Conservation (phyloP, 1,140 invertebrate genomes). For the Bombus pascuorum region DNA sequence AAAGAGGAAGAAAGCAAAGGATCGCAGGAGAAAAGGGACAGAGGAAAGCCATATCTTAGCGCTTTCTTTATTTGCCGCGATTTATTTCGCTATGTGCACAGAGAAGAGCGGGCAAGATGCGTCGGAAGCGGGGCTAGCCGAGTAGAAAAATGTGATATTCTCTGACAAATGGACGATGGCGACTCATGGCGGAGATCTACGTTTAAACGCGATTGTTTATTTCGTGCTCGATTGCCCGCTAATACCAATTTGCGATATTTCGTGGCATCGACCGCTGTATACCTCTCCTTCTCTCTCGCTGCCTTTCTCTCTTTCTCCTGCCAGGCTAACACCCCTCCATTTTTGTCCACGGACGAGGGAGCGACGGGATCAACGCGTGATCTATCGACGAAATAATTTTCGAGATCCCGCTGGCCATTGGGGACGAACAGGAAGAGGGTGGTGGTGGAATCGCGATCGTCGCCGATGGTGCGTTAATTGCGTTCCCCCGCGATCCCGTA, state of each 20-base stretch:
- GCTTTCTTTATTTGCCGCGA: constrained; percentile 68
- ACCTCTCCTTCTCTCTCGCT: not conserved
- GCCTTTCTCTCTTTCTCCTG: not conserved
- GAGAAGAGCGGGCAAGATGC: not conserved
- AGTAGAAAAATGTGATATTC: constrained; percentile 70
- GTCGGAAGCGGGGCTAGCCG: constrained; percentile 32
- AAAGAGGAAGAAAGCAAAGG: not conserved
- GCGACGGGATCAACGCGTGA: constrained; percentile 16
- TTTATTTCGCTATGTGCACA: constrained; percentile 61
- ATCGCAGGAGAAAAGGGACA: not conserved
- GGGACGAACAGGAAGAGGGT: not conserved
- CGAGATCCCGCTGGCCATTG: not conserved
- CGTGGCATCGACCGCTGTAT: constrained; percentile 35
- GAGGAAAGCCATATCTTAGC: constrained; percentile 48
- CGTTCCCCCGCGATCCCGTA: constrained; percentile 10
- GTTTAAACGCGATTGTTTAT: constrained; percentile 71
- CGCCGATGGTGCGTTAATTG: constrained; percentile 36
- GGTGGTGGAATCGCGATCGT: constrained; percentile 4
- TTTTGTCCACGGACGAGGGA: not conserved
- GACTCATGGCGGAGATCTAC: constrained; percentile 62
- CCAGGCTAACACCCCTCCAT: not conserved
- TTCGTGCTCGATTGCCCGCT: constrained; percentile 69
- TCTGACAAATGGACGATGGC: constrained; percentile 67
- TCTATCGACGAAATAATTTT: constrained; percentile 43
- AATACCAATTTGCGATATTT: constrained; percentile 69